These are phyloP conservation scores for Murina feae DNA, from an alignment of 2,113 vertebrate genomes.

Conservation along the genomic window DNA sequence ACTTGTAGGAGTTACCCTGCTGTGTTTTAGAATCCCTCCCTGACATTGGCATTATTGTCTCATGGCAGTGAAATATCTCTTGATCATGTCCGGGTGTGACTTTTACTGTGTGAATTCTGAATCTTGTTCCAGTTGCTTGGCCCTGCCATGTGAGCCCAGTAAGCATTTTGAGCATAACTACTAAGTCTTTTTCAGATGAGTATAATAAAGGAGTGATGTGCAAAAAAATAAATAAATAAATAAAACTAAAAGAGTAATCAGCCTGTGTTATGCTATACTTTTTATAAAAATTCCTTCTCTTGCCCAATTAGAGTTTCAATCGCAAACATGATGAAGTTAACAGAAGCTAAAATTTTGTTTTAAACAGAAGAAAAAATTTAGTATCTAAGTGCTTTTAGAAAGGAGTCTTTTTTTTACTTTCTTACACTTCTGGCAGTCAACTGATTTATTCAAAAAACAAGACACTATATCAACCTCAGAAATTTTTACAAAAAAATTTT, in stretches of 20 bases:
- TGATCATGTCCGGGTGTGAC: too few relatives aligned
- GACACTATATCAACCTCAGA: background rate
- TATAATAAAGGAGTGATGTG: too few relatives aligned
- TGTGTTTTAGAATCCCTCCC: too few relatives aligned
- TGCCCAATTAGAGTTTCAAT: background rate
- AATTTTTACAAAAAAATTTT: background rate
- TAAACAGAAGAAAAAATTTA: slow-evolving; percentile 7
- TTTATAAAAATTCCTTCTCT: background rate
- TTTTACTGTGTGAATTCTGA: too few relatives aligned
- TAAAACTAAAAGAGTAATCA: slow-evolving; percentile 42
- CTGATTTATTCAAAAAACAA: slow-evolving; percentile 19
- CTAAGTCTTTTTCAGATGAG: too few relatives aligned
- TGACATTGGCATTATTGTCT: too few relatives aligned
- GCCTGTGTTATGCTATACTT: background rate
- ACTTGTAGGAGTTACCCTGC: too few relatives aligned
- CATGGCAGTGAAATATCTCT: too few relatives aligned
- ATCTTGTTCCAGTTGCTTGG: too few relatives aligned
- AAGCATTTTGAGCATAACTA: too few relatives aligned
- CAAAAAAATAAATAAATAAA: too few relatives aligned
- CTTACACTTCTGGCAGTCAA: background rate
- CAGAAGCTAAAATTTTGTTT: slow-evolving; percentile 9
- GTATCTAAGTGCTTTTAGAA: background rate
- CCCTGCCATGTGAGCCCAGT: too few relatives aligned
- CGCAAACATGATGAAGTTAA: slow-evolving; percentile 27
- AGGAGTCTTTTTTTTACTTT: background rate